Evolutionary conservation across 1,140 invertebrate genomes (phyloP), one percentile per base, ranked within the genome.

Genomic region (Oncopodura yosiiana): DNA sequence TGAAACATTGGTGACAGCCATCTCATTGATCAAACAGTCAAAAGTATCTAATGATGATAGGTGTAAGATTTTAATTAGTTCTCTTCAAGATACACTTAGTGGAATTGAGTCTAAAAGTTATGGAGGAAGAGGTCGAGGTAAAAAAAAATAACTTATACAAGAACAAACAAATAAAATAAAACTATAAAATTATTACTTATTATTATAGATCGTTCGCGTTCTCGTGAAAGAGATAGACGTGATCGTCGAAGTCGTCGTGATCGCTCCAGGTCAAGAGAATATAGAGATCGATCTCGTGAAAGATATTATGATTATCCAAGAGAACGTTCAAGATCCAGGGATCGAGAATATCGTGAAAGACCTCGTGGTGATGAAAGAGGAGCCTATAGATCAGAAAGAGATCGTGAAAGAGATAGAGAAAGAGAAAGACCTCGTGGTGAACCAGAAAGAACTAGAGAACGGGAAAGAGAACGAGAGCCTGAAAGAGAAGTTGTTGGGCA

Each of bases 21-120:
- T 99, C 63, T 96, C 93, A 3, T 74, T 99, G 18, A 99, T 99
- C 56, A 97, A 96, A 73, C 93, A 98, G 74, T 97, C 94, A 18
- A 96, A 97, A 74, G 90, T 95, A 51, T 88, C 94, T 0, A 84
- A 88, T 67, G 95, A 99, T 74, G 95, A 99, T 69, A 77, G 95
- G 36, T 99, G 95, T 75, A 98, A 98, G 75, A 95, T 98, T 61
- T 73, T 99, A 11, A 94, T 99, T 49, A 94, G 86, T 66, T 94
- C 93, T 0, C 76, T 98, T 1, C 87, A 98, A 74, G 95, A 99
- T 69, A 98, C 95, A 18, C 72, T 99, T 26, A 84, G 94, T 70
- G 94, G 92, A 18, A 89, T 97, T n/a, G 92, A 97, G 73, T 85
- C 86, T 2, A 96, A 96, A 70, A 93, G 88, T 57, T 95, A 95